Conservation (phyloP, 2,113 vertebrate species). For the Coptodon rendalli region DNA sequence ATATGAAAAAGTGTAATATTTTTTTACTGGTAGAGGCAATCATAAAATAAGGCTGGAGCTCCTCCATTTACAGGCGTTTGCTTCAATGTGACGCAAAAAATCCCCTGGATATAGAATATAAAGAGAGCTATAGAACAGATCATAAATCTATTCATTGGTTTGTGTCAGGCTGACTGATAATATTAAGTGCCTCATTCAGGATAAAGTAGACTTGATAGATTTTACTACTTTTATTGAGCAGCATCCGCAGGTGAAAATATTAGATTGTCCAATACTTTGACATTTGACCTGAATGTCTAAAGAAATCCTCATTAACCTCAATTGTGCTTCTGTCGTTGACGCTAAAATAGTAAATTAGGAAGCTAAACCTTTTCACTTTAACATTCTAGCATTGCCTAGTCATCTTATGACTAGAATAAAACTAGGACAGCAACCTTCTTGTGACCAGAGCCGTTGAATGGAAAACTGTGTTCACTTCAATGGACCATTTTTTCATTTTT, state of each 20-base stretch:
- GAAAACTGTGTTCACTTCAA: neutral
- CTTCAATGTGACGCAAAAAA: neutral
- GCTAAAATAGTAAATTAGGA: neutral
- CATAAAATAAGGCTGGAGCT: neutral
- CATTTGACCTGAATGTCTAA: neutral
- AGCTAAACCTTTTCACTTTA: neutral
- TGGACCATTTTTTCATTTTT: neutral
- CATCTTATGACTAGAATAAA: neutral
- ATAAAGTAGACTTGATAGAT: neutral
- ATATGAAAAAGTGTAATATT: neutral
- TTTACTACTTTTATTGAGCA: neutral
- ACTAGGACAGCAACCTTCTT: neutral
- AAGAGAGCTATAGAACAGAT: neutral
- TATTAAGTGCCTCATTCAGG: neutral
- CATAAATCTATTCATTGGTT: neutral
- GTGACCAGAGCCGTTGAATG: neutral
- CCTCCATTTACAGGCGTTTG: neutral
- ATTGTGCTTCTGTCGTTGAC: neutral
- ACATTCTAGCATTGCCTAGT: neutral
- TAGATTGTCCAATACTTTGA: neutral
- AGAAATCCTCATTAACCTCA: neutral
- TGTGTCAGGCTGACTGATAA: neutral
- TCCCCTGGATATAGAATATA: neutral
- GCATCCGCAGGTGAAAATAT: neutral
- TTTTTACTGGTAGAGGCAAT: neutral